Evolutionary conservation across 2,113 vertebrate genomes (phyloP).

Genomic region (Cebidichthys violaceus): DNA sequence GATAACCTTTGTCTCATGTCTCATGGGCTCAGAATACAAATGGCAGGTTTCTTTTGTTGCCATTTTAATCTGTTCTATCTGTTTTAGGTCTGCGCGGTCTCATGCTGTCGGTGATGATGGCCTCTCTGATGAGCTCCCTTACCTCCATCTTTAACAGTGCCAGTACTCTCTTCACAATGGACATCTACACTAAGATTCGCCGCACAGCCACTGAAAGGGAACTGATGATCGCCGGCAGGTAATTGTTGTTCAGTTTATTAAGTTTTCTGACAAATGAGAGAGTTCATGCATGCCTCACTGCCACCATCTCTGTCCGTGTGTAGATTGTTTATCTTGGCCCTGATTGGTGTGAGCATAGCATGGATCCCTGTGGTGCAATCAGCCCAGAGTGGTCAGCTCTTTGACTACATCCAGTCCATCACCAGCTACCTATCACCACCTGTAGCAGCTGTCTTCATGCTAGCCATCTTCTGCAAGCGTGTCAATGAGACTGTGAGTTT

Average conservation of each 20-base stretch:
- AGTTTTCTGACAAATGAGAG: not conserved
- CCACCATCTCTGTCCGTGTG: slow-evolving; percentile 21
- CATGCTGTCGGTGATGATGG: slow-evolving; percentile 97
- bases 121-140: slow-evolving; percentile 97
- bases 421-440: slow-evolving; percentile 95
- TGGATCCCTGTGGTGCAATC: slow-evolving; percentile 96
- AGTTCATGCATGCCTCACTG: not conserved
- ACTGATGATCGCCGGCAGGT: slow-evolving; percentile 96
- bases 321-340: slow-evolving; percentile 91
- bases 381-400: slow-evolving; percentile 93
- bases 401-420: slow-evolving; percentile 95
- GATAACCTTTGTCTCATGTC: not conserved
- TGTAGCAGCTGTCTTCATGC: slow-evolving; percentile 91
- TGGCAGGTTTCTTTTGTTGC: not conserved
- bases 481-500: slow-evolving; percentile 89
- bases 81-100: slow-evolving; percentile 91
- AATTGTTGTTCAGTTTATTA: not conserved
- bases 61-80: not conserved
- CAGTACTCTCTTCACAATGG: slow-evolving; percentile 97
- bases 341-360: slow-evolving; percentile 94
- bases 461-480: slow-evolving; percentile 93
- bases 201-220: slow-evolving; percentile 85
- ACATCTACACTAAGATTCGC: slow-evolving; percentile 93
- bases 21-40: not conserved
- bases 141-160: slow-evolving; percentile 99